phyloP scores from a whole-genome alignment of 2,113 vertebrate species.

The Nyctibius bracteatus region DNA sequence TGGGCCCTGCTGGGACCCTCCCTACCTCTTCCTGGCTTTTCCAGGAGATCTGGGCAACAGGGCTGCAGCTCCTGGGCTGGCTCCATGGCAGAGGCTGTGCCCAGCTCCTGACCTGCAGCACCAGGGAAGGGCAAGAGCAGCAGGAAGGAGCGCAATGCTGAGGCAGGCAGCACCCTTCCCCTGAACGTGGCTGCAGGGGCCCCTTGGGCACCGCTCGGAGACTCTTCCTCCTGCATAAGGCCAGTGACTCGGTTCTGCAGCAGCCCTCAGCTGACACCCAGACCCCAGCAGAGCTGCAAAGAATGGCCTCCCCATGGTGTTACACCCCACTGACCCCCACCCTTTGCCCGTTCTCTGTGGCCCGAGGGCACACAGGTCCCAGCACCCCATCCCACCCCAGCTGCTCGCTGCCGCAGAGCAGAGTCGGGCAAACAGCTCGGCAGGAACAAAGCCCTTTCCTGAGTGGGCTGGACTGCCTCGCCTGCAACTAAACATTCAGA shows the following conservation, averaged over 20 bases:
- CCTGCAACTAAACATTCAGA: background rate
- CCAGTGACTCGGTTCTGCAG: background rate
- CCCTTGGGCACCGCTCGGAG: background rate
- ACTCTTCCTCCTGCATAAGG: background rate
- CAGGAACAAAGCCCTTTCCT: background rate
- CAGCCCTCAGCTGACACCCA: background rate
- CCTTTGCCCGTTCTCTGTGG: background rate
- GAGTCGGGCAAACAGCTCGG: background rate
- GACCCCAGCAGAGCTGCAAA: background rate
- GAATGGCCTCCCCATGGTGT: background rate
- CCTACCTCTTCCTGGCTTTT: background rate
- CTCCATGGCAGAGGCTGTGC: background rate
- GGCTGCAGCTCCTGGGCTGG: background rate
- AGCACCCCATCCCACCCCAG: background rate
- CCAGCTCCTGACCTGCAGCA: background rate
- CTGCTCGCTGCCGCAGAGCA: fast-evolving
- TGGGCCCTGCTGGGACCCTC: background rate
- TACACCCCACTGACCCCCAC: background rate
- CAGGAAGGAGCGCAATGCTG: background rate
- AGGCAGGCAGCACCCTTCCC: background rate
- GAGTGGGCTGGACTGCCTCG: background rate
- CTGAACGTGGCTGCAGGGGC: background rate
- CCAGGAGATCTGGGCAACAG: background rate
- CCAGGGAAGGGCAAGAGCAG: background rate
- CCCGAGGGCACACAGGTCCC: background rate